Evolutionary conservation across 2,888 invertebrate genomes (phyloP).

Genomic region (Catocala nupta): DNA sequence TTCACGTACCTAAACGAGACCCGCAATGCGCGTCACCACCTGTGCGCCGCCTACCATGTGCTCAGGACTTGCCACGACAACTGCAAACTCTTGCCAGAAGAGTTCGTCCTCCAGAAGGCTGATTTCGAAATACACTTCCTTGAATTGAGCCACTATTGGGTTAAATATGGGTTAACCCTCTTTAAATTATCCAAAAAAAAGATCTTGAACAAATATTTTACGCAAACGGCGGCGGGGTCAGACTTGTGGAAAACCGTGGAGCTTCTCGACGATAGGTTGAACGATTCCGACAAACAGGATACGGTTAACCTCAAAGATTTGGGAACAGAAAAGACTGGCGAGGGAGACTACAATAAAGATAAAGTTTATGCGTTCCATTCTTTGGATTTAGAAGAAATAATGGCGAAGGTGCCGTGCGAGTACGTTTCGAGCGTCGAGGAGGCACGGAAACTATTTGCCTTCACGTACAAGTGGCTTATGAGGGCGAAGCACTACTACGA

Average conservation of each 20-base stretch:
- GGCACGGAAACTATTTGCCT: slow-evolving; percentile 85
- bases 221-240: slow-evolving; percentile 63
- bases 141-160: slow-evolving; percentile 88
- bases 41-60: slow-evolving; percentile 88
- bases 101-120: slow-evolving; percentile 75
- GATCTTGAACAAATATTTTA: slow-evolving; percentile 76
- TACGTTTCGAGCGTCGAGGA: slow-evolving; percentile 71
- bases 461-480: slow-evolving; percentile 88
- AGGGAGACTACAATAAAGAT: slow-evolving; percentile 67
- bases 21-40: slow-evolving; percentile 88
- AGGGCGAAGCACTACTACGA: slow-evolving; percentile 87
- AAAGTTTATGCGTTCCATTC: slow-evolving; percentile 72
- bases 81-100: slow-evolving; percentile 79
- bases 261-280: slow-evolving; percentile 56
- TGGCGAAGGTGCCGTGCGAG: slow-evolving; percentile 69
- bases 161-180: slow-evolving; percentile 87
- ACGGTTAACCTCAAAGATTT: slow-evolving; percentile 74
- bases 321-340: slow-evolving; percentile 70
- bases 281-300: slow-evolving; percentile 57
- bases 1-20: slow-evolving; percentile 79
- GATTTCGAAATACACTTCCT: slow-evolving; percentile 80
- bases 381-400: slow-evolving; percentile 73
- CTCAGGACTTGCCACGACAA: slow-evolving; percentile 86
- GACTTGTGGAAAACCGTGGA: slow-evolving; percentile 79
- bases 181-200: slow-evolving; percentile 87